Evolutionary conservation across 2,797 vertebrate genomes (phyloP).

Genomic region (Pseudochromis fuscus): DNA sequence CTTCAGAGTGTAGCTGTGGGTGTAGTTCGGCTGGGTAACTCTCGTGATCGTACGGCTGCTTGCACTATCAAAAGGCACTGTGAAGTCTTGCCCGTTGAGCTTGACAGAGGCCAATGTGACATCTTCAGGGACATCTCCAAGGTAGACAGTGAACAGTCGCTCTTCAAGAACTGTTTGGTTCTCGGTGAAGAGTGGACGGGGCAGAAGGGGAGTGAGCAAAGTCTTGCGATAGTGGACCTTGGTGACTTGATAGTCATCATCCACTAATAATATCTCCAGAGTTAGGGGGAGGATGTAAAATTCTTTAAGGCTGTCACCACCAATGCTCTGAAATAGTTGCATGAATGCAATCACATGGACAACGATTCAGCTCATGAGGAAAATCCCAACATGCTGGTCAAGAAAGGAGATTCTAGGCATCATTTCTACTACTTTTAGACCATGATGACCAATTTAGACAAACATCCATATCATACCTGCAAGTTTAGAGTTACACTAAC

Average conservation of each 20-base stretch:
- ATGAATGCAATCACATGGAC: too few species aligned
- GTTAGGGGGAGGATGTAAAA: constrained; percentile 63
- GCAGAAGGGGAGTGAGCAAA: constrained; percentile 66
- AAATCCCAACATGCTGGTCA: too few species aligned
- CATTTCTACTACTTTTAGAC: too few species aligned
- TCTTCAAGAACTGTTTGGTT: constrained; percentile 74
- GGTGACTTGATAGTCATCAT: constrained; percentile 37
- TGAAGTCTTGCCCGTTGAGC: constrained; percentile 75
- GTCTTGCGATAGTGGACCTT: constrained; percentile 47
- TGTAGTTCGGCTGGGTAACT: constrained; percentile 68
- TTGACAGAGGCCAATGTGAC: constrained; percentile 75
- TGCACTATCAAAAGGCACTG: constrained; percentile 35
- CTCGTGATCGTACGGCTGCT: constrained; percentile 60
- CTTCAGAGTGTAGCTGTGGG: constrained; percentile 78
- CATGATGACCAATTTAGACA: too few species aligned
- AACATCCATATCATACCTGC: too few species aligned
- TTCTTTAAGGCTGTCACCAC: constrained; percentile 48
- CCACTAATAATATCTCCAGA: constrained; percentile 66
- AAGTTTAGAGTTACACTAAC: constrained; percentile 29
- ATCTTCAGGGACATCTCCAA: constrained; percentile 82
- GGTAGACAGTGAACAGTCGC: constrained; percentile 76
- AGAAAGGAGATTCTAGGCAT: too few species aligned
- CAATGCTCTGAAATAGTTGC: constrained; percentile 50
- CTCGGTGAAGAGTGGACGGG: neutral
- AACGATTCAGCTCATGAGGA: too few species aligned